Base-by-base conservation (phyloP, 30 jellyfish, hydroid and myxozoan species). In the Catostylus mosaicus region DNA sequence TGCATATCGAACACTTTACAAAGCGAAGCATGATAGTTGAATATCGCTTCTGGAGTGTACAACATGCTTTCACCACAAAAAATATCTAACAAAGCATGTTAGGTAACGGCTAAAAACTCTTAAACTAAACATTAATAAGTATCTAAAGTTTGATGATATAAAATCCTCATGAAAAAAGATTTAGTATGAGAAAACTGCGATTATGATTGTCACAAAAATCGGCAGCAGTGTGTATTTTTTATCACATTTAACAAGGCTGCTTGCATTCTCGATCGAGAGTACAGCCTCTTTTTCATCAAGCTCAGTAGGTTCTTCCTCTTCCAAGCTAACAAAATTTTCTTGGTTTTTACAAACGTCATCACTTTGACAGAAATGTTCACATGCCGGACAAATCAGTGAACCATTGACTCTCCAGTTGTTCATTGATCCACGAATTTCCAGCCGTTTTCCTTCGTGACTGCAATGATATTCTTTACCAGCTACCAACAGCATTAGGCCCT, bases 381-480 rank as follows among this genome's bases (percentile, higher is more conserved):
- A 91, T 11, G 88, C 61, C 19, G 98, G 98, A 33, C 98, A 91
- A 27, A 91, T 90, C 16, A 91, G 51, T n/a, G 98, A 84, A 5
- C 98, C 98, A 45, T 91, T 91, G 10, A 91, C 91, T 47, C 34
- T 72, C 98, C 98, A 91, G n/a, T 83, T 90, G 48, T 80, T 78
- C 98, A 91, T 91, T 30, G 34, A 27, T 2, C 96, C 98, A 30
- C 31, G 35, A 7, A 91, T 82, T 30, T 84, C 96, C 0, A 91
- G 52, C 35, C 85, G 78, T 45, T 91, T 60, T 20, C 87, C 82
- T 31, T 66, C 77, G 7, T 73, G 68, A 19, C 68, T 50, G 57
- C 98, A 91, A 20, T 9, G 81, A 59, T 84, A 86, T 27, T 73
- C 80, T 75, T 80, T 85, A 0, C 88, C 90, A 0, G 75, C 88